Percentiles rank a stretch among this genome's conserved stretches.
Conservation (phyloP, 2,113 vertebrate genomes). For the Ochotona princeps region DNA sequence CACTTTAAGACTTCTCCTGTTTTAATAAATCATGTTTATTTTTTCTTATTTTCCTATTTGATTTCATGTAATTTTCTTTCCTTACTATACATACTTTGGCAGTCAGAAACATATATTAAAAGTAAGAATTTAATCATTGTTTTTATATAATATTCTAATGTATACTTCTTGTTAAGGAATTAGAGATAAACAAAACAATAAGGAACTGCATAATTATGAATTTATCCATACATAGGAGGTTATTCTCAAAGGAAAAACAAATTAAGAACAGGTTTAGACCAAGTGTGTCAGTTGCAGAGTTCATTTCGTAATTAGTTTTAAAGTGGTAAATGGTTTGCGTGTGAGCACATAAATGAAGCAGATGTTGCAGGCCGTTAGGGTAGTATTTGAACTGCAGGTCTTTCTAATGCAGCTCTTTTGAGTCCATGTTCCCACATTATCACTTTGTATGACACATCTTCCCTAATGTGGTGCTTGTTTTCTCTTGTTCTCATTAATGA, state of each 20-base stretch:
- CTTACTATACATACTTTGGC: neutral
- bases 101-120: neutral
- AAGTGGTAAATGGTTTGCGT: neutral
- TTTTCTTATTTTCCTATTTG: no score
- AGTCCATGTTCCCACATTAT: neutral
- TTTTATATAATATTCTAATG: neutral
- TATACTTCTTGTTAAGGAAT: neutral
- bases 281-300: neutral
- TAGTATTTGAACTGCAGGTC: neutral
- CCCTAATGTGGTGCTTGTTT: neutral
- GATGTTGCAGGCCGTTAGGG: neutral
- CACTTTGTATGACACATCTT: neutral
- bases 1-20: no score
- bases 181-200: neutral
- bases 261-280: neutral
- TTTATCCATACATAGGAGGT: neutral
- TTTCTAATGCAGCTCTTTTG: neutral
- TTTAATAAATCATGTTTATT: neutral
- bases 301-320: neutral
- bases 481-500: slow-evolving; percentile 49
- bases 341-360: neutral
- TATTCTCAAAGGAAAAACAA: neutral
- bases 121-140: neutral
- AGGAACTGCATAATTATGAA: neutral
- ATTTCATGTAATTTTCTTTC: neutral